Base-by-base conservation (phyloP, 1,140 invertebrate genomes). In the Aricia agestis region DNA sequence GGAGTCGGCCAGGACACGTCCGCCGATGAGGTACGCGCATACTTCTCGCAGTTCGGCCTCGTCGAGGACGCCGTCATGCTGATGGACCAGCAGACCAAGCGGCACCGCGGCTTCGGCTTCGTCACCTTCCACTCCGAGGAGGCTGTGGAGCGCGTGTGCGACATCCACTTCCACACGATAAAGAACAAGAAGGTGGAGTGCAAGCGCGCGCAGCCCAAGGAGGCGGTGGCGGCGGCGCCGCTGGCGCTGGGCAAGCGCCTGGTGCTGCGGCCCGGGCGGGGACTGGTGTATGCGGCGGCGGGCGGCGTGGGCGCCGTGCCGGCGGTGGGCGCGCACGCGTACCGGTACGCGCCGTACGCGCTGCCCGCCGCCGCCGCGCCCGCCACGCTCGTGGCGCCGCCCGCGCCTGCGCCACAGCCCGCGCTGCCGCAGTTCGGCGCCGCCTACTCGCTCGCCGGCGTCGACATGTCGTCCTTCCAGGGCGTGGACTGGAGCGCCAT, bases 111-210 rank as follows among this genome's bases (percentile, higher is more conserved):
- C 68, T 98, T 98, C 86, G 97, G 97, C 11, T 98, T 98, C 89
- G 97, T 98, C 17, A 98, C 97, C 5, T 98, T 98, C 92, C 97
- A 98, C 84, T 96, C 95, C 77, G 97, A 98, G 86, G 97, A 98
- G 82, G 96, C 97, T 0, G 96, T 98, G 2, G 97, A 98, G 86
- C 94, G 96, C 68, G 97, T 98, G 4, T 98, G 97, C 93, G 97
- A 98, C 83, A 98, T 98, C 61, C 97, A 98, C 89, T 98, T 97
- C 85, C 96, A 98, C 89, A 98, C 96, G 18, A 97, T 98, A 75
- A 98, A 98, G 90, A 97, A 97, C 86, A 98, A 98, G 90, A 97
- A 97, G 90, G 97, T 97, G 41, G 97, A 98, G 85, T 98, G 97
- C 90, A 98, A 98, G 90, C 97, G 97, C 89, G 97, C 97, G 9